phyloP scores from a whole-genome alignment of 2,113 vertebrate species.

The Chloropsis cyanopogon region DNA sequence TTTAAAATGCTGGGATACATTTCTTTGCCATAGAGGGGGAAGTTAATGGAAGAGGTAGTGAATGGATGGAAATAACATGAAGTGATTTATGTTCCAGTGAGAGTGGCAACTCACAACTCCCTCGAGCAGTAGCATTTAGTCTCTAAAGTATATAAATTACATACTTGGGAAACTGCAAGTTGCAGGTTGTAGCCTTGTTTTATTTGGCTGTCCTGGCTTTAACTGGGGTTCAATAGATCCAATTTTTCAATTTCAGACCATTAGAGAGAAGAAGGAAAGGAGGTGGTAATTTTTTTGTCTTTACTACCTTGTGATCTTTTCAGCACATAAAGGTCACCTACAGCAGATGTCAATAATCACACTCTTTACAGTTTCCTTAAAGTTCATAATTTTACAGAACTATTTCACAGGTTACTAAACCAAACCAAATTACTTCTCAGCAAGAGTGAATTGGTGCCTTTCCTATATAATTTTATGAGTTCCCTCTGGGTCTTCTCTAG shows the following conservation, averaged over 20 bases:
- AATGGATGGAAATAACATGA: constrained; percentile 5
- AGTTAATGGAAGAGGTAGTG: neutral
- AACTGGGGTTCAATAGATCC: constrained; percentile 32
- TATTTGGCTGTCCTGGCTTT: constrained; percentile 43
- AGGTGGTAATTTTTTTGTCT: constrained; percentile 59
- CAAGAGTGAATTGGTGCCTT: constrained; percentile 56
- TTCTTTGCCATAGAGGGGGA: neutral
- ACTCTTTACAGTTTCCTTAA: constrained; percentile 43
- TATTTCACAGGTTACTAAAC: constrained; percentile 62
- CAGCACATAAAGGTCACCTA: constrained; percentile 63
- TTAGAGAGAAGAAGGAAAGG: constrained; percentile 47
- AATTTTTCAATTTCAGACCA: constrained; percentile 49
- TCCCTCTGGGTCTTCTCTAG: constrained; percentile 28
- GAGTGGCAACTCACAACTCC: neutral
- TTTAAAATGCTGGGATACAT: neutral
- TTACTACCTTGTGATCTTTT: constrained; percentile 54
- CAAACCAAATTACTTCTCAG: constrained; percentile 61
- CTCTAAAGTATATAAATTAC: constrained; percentile 50
- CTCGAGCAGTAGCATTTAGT: neutral
- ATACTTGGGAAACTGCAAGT: constrained; percentile 28
- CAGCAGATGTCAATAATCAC: constrained; percentile 52
- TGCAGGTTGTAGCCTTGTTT: constrained; percentile 34
- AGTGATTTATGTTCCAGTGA: neutral
- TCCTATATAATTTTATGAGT: constrained; percentile 60
- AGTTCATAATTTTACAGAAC: constrained; percentile 63